These are phyloP conservation scores for Ifrita kowaldi DNA, from an alignment of 2,113 vertebrate genomes.

Conservation along the genomic window DNA sequence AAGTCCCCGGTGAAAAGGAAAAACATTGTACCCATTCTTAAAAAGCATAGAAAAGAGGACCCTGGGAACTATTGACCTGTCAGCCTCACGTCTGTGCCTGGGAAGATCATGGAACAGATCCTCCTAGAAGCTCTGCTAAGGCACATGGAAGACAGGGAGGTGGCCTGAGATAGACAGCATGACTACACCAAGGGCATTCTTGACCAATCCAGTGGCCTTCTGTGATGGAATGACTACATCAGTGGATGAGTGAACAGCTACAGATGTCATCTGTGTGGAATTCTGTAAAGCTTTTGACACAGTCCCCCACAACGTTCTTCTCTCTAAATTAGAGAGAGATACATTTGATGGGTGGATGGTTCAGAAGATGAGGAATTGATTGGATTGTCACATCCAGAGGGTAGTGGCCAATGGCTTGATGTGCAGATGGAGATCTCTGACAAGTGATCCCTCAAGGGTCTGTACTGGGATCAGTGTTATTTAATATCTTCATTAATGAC, in stretches of 20 bases:
- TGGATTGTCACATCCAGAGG: not conserved
- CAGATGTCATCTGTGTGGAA: not conserved
- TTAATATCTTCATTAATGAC: not conserved
- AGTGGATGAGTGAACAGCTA: not conserved
- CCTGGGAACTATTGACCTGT: not conserved
- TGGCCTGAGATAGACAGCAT: not conserved
- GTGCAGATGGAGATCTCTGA: not conserved
- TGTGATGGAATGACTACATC: not conserved
- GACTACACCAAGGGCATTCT: not conserved
- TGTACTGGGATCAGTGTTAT: not conserved
- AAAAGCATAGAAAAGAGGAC: not conserved
- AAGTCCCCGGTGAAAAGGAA: not conserved
- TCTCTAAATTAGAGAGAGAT: not conserved
- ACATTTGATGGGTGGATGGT: not conserved
- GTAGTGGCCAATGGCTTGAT: not conserved
- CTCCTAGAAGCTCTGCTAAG: not conserved
- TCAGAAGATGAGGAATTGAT: not conserved
- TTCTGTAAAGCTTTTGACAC: not conserved
- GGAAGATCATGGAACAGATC: not conserved
- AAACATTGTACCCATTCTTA: not conserved
- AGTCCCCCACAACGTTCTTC: not conserved
- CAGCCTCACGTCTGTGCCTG: not conserved
- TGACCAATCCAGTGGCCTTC: not conserved
- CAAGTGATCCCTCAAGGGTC: not conserved
- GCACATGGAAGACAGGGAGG: not conserved